A percentile compares a stretch with the other conserved stretches of the same genome.
These are phyloP conservation scores for Malaclemys terrapin DNA, from an alignment of 2,113 vertebrate genomes.

Conservation along the genomic window DNA sequence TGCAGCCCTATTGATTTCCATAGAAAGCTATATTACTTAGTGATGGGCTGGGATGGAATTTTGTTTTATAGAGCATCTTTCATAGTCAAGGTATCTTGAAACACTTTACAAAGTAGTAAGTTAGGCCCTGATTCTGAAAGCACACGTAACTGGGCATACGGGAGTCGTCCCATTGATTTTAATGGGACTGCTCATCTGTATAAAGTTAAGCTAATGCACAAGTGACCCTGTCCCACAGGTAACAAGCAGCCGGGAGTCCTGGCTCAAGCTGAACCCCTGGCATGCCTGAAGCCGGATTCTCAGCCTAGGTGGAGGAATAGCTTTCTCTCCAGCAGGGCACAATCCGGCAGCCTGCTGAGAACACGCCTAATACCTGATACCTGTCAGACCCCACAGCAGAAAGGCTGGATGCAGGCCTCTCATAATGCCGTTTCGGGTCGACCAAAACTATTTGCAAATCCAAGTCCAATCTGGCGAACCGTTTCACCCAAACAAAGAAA, in stretches of 20 bases:
- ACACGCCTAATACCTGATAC: background rate
- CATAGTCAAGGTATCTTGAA: background rate
- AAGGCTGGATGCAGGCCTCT: background rate
- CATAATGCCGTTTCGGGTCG: too few relatives aligned
- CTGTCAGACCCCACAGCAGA: background rate
- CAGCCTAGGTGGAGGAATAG: too few relatives aligned
- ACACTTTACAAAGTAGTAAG: background rate
- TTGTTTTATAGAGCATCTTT: background rate
- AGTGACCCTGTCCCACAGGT: background rate
- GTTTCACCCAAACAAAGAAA: too few relatives aligned
- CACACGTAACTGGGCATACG: background rate
- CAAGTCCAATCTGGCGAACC: too few relatives aligned
- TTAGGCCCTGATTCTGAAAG: background rate
- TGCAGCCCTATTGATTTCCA: accelerated
- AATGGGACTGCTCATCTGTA: accelerated
- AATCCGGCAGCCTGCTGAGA: background rate
- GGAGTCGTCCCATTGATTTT: background rate
- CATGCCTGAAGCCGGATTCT: background rate
- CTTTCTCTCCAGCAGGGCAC: background rate
- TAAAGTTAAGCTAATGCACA: accelerated
- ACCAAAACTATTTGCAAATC: too few relatives aligned
- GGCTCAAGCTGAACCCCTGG: background rate
- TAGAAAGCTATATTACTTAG: background rate
- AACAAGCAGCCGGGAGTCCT: background rate
- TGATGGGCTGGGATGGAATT: background rate